Percentiles rank a stretch among this genome's conserved stretches.
These are phyloP conservation scores for Bugula neritina DNA, from an alignment of 2,888 invertebrate genomes.

Conservation along the genomic window DNA sequence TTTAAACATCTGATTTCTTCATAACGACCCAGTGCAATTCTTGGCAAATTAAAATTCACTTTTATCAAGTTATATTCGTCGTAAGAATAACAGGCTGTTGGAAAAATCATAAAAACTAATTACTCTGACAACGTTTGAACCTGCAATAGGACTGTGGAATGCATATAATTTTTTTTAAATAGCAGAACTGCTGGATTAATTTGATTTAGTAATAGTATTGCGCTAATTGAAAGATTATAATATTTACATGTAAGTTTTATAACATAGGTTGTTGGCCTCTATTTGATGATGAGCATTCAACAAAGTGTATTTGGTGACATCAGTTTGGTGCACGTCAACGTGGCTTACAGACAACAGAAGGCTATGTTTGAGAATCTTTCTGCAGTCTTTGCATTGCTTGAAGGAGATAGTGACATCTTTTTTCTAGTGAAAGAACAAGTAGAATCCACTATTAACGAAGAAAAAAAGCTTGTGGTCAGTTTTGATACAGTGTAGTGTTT, in stretches of 20 bases:
- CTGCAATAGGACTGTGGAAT: too few species aligned
- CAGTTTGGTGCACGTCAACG: background rate
- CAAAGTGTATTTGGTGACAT: background rate
- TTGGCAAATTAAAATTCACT: too few species aligned
- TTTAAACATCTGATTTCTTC: too few species aligned
- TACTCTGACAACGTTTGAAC: too few species aligned
- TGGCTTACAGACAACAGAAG: background rate
- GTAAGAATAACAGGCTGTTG: too few species aligned
- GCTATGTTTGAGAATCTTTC: conserved; percentile 17
- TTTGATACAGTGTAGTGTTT: too few species aligned
- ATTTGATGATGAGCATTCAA: background rate
- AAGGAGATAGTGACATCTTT: background rate
- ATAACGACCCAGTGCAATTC: too few species aligned
- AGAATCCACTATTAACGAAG: background rate
- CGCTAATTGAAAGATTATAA: background rate
- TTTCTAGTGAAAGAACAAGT: background rate
- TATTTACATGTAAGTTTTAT: background rate
- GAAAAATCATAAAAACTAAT: too few species aligned
- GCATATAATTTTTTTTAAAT: too few species aligned
- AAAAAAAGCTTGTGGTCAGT: background rate
- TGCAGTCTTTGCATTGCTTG: background rate
- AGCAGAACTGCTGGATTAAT: too few species aligned
- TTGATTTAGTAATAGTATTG: too few species aligned
- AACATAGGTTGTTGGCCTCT: background rate
- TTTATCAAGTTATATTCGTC: too few species aligned